phyloP scores from a whole-genome alignment of 2,797 vertebrate genomes.

The Adrianichthys oophorus region DNA sequence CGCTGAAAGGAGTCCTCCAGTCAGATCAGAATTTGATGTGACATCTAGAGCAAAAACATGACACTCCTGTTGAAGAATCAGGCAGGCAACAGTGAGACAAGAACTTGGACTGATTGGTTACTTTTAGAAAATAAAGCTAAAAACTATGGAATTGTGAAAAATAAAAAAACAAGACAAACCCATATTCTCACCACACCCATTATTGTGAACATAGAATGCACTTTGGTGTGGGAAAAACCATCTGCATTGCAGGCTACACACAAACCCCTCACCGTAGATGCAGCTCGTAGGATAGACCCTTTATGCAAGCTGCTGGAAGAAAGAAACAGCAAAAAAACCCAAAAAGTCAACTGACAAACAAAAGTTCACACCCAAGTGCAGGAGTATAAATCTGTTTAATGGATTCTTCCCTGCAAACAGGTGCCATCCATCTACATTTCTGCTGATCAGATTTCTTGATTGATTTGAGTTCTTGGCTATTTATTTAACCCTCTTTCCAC shows the following conservation, averaged over 20 bases:
- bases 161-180: too few species aligned
- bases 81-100: too few species aligned
- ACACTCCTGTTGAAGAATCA: too few species aligned
- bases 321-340: background rate
- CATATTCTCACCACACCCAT: background rate
- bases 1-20: too few species aligned
- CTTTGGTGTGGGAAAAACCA: slow-evolving; percentile 18
- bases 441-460: slow-evolving; percentile 51
- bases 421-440: slow-evolving; percentile 47
- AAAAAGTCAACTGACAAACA: background rate
- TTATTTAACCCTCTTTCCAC: slow-evolving; percentile 55
- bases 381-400: slow-evolving; percentile 39
- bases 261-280: slow-evolving; percentile 29
- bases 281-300: slow-evolving; percentile 31
- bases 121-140: too few species aligned
- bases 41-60: too few species aligned
- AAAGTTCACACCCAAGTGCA: slow-evolving; percentile 3
- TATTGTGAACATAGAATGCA: slow-evolving; percentile 10
- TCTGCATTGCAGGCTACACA: slow-evolving; percentile 32
- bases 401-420: slow-evolving; percentile 36
- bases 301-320: slow-evolving; percentile 16
- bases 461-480: slow-evolving; percentile 54
- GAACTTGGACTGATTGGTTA: too few species aligned
- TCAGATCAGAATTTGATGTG: too few species aligned
- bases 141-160: too few species aligned